Conservation (phyloP, 2,888 invertebrate genomes). For the Protonemura montana region DNA sequence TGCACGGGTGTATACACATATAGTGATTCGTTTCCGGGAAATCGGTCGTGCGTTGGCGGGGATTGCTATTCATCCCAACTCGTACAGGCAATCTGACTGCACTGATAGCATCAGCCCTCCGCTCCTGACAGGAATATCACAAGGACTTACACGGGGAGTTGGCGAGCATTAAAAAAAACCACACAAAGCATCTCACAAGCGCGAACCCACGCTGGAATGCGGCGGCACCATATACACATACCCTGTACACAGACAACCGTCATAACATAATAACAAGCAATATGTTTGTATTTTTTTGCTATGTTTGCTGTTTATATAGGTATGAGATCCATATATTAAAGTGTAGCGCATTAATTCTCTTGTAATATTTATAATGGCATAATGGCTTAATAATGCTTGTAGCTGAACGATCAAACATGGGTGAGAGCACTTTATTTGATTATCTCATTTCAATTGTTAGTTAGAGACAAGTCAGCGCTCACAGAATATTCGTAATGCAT, state of each 20-base stretch:
- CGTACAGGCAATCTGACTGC: background rate
- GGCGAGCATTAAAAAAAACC: background rate
- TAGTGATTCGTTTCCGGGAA: background rate
- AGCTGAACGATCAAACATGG: background rate
- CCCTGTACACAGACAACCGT: background rate
- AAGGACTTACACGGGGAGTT: background rate
- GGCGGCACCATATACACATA: background rate
- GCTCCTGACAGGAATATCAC: background rate
- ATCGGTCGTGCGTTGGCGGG: background rate
- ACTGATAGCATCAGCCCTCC: background rate
- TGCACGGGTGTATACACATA: background rate
- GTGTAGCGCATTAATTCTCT: background rate
- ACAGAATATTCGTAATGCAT: background rate
- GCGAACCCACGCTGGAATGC: background rate
- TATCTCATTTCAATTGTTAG: background rate
- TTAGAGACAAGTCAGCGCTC: background rate
- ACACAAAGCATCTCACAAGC: background rate
- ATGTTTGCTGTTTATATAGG: too few relatives aligned
- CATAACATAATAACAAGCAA: too few relatives aligned
- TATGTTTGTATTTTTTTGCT: too few relatives aligned
- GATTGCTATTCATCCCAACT: background rate
- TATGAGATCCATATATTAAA: background rate
- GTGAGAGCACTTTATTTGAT: background rate
- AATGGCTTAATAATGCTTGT: background rate
- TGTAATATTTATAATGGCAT: background rate